These are phyloP conservation scores for Mirounga angustirostris DNA, from an alignment of 2,113 vertebrate species.

Conservation along the genomic window DNA sequence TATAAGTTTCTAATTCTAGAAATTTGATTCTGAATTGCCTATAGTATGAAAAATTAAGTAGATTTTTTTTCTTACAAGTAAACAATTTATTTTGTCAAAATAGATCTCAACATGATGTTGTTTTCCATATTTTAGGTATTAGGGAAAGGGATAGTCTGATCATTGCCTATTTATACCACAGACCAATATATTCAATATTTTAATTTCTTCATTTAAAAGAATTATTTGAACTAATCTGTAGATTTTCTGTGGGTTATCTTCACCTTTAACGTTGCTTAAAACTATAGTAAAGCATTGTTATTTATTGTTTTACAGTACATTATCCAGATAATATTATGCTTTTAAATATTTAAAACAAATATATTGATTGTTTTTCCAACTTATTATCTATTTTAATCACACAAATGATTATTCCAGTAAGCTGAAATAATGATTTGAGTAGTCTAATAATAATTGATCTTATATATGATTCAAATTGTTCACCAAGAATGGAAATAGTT, in stretches of 20 bases:
- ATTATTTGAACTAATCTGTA: neutral
- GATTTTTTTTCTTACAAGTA: neutral
- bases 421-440: neutral
- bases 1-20: neutral
- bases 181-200: neutral
- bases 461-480: conserved; percentile 13
- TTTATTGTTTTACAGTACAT: neutral
- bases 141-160: neutral
- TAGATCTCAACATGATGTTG: neutral
- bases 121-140: neutral
- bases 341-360: neutral
- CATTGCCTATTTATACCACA: neutral
- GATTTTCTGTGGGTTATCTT: neutral
- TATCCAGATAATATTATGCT: neutral
- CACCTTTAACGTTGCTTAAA: neutral
- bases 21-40: neutral
- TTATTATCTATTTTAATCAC: neutral
- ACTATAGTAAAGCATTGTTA: neutral
- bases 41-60: neutral
- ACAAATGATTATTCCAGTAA: neutral
- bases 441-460: neutral
- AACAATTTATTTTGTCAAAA: neutral
- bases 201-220: neutral
- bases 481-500: neutral
- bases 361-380: neutral